phyloP scores from a whole-genome alignment of 2,888 invertebrate species.

The Rhagonycha lutea region DNA sequence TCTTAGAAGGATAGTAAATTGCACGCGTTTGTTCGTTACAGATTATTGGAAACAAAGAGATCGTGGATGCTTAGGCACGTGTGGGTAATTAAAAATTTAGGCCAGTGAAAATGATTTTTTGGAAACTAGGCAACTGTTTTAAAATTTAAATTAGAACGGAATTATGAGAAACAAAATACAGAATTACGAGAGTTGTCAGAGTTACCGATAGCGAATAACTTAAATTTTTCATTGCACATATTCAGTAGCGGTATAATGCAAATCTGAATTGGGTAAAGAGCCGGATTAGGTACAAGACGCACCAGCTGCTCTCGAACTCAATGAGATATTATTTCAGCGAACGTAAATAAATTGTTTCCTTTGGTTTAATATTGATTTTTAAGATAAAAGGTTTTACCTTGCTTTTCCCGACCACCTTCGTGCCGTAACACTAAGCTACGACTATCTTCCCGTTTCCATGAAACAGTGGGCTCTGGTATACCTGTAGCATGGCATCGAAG shows the following conservation, averaged over 20 bases:
- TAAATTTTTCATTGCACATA: conserved; percentile 53
- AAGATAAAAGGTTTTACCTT: conserved; percentile 59
- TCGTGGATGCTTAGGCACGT: conserved; percentile 34
- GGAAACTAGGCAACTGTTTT: conserved; percentile 43
- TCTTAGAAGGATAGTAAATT: conserved; percentile 15
- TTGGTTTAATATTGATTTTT: conserved; percentile 39
- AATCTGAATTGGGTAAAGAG: conserved; percentile 44
- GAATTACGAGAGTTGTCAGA: conserved; percentile 48
- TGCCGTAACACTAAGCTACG: conserved; percentile 76
- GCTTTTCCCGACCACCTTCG: conserved; percentile 72
- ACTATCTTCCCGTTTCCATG: conserved; percentile 81
- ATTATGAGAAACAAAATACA: conserved; percentile 49
- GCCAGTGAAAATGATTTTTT: neutral
- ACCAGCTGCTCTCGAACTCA: conserved; percentile 45
- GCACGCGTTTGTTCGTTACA: conserved; percentile 4
- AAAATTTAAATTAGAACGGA: conserved; percentile 52
- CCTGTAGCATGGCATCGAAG: conserved; percentile 81
- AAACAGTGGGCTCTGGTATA: conserved; percentile 76
- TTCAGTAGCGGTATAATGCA: conserved; percentile 46
- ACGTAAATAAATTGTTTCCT: conserved; percentile 43
- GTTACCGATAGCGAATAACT: conserved; percentile 48
- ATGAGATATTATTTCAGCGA: conserved; percentile 44
- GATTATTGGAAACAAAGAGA: conserved; percentile 6
- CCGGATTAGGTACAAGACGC: conserved; percentile 46
- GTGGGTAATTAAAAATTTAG: conserved; percentile 22